phyloP scores from a whole-genome alignment of 2,113 vertebrate genomes.

The Atlantisia rogersi region DNA sequence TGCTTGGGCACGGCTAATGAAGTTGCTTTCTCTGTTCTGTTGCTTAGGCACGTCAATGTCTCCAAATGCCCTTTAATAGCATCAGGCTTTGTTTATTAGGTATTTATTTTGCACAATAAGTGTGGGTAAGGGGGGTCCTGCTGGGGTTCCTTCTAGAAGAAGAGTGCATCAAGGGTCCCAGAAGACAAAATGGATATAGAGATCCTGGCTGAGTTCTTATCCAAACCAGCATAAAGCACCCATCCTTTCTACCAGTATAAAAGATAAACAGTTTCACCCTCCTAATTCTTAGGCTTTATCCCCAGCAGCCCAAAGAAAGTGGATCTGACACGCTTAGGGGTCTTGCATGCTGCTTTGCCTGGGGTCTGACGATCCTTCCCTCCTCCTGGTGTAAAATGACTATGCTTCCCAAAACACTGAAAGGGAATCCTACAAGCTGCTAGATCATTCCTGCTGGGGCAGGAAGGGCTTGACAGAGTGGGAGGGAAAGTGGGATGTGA shows the following conservation, averaged over 20 bases:
- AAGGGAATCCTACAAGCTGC: not conserved
- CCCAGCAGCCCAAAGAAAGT: not conserved
- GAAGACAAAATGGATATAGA: not conserved
- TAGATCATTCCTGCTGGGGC: not conserved
- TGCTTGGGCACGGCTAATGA: not conserved
- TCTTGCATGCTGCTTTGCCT: not conserved
- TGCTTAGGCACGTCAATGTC: slow-evolving; percentile 18
- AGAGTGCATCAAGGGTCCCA: accelerated
- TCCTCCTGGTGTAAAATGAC: not conserved
- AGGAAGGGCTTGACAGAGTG: not conserved
- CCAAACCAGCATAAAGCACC: not conserved
- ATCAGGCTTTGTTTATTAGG: slow-evolving; percentile 53
- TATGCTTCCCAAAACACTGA: not conserved
- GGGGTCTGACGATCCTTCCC: not conserved
- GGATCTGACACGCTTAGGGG: not conserved
- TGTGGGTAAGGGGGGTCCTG: not conserved
- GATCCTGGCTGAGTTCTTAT: not conserved
- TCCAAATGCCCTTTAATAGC: slow-evolving; percentile 17
- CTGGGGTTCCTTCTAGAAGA: not conserved
- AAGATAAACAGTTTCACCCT: not conserved
- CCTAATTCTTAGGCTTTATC: not conserved
- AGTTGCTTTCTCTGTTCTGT: slow-evolving; percentile 31
- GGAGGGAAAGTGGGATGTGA: not conserved
- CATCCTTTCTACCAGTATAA: not conserved
- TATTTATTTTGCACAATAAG: slow-evolving; percentile 49